These are phyloP conservation scores for Naso thynnoides DNA, from an alignment of 2,797 vertebrate genomes.

Conservation along the genomic window DNA sequence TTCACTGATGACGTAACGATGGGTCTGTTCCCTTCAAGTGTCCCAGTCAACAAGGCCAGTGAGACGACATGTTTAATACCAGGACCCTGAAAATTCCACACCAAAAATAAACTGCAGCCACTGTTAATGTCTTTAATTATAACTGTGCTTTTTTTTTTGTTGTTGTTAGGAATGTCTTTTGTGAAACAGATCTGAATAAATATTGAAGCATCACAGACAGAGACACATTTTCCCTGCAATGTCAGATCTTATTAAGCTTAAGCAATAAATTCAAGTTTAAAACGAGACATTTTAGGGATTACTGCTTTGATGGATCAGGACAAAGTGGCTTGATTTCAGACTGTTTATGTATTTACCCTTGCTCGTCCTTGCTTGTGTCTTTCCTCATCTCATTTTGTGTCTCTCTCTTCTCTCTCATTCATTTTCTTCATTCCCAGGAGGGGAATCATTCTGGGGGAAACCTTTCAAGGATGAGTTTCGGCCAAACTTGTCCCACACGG, in stretches of 20 bases:
- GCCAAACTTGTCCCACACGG: conserved; percentile 94
- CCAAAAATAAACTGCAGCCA: neutral
- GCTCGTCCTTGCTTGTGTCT: neutral
- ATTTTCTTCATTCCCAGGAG: conserved; percentile 81
- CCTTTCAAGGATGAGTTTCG: conserved; percentile 96
- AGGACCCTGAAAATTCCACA: neutral
- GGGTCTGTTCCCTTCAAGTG: neutral
- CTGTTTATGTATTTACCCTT: too few relatives aligned
- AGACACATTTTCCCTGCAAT: neutral
- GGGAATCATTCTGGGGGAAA: conserved; percentile 95
- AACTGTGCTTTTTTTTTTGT: neutral
- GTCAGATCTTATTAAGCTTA: too few relatives aligned
- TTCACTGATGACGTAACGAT: neutral
- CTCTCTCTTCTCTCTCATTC: neutral
- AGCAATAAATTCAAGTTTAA: neutral
- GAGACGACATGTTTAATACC: neutral
- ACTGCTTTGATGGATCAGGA: neutral
- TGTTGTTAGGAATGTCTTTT: too few relatives aligned
- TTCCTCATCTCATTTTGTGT: neutral
- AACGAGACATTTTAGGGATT: neutral
- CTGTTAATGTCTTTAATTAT: neutral
- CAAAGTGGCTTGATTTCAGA: neutral
- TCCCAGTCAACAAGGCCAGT: neutral
- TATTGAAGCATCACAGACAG: neutral
- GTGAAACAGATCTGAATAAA: neutral